Evolutionary conservation across 2,797 vertebrate genomes (phyloP), one percentile per base, ranked within the genome.

Genomic region (Tapirus indicus): DNA sequence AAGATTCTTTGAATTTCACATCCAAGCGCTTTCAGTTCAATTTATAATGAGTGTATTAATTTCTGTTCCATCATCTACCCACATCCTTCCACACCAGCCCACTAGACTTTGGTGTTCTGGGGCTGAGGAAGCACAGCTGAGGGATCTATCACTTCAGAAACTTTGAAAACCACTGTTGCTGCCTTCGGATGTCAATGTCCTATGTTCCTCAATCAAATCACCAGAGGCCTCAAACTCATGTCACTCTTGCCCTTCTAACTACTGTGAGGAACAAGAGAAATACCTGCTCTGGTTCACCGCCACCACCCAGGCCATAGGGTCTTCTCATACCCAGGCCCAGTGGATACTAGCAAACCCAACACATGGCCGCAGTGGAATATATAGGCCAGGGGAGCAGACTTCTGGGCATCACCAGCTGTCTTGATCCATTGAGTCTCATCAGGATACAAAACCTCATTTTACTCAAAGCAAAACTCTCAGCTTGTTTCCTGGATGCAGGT

Each of bases 371-470:
- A 2, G 4, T 38, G n/a, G 12, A 16, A 17, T 72, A 4, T 2
- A 5, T 1, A 14, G 25, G 8, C 23, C 58, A 62, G n/a, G 8
- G 20, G 0, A 17, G 14, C 0, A 13, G 32, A n/a, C 11, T 0
- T 32, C 68, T 52, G 20, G 17, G 3, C 3, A 12, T 18, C 8
- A 47, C 86, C 38, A 41, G 77, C 71, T 69, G 41, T 71, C 1
- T 5, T 89, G 80, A 82, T 8, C 88, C 44, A 88, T 14, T 5
- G 0, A 54, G 56, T 85, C 56, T 94, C 75, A 74, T 91, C 60
- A 62, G 68, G 85, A 77, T 17, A 52, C 0, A 27, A 89, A 94
- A 91, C 72, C 72, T 92, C 95, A n/a, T 68, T 93, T 77, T 69
- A 60, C 44, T 96, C 90, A 82, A 35, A 92, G 6, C 6, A 29